phyloP scores from a whole-genome alignment of 2,888 invertebrate species.

The Lasioglossum malachurum region DNA sequence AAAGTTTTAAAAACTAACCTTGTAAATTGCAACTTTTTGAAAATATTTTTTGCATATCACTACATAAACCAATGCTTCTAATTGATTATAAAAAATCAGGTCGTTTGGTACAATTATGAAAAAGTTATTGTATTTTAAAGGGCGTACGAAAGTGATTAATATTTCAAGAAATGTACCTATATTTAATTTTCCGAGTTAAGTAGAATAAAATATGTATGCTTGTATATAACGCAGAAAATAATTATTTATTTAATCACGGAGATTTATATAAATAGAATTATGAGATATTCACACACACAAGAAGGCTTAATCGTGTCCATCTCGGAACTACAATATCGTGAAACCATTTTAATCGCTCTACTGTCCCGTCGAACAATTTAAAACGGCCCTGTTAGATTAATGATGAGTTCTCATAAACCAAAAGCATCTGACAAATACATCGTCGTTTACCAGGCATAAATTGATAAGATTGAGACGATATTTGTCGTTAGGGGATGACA shows the following conservation, averaged over 20 bases:
- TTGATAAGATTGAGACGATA: constrained; percentile 28
- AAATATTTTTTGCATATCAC: too few relatives aligned
- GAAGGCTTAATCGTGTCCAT: background rate
- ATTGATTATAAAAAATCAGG: too few relatives aligned
- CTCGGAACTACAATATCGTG: background rate
- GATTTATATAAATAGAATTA: background rate
- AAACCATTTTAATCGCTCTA: background rate
- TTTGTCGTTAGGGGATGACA: constrained; percentile 20
- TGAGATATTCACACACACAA: background rate
- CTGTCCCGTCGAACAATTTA: background rate
- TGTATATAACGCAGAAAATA: background rate
- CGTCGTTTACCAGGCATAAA: background rate
- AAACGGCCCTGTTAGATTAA: background rate
- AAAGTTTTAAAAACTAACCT: too few relatives aligned
- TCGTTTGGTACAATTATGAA: too few relatives aligned
- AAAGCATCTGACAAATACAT: background rate
- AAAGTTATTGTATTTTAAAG: too few relatives aligned
- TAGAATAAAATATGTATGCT: background rate
- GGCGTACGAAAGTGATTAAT: too few relatives aligned
- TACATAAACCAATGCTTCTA: too few relatives aligned
- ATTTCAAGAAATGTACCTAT: background rate
- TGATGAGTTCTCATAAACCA: constrained; percentile 12
- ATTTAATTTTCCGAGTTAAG: background rate
- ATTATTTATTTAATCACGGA: background rate
- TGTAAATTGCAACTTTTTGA: too few relatives aligned